These are phyloP conservation scores for Avahi laniger DNA, from an alignment of 2,797 vertebrate genomes.

Conservation along the genomic window DNA sequence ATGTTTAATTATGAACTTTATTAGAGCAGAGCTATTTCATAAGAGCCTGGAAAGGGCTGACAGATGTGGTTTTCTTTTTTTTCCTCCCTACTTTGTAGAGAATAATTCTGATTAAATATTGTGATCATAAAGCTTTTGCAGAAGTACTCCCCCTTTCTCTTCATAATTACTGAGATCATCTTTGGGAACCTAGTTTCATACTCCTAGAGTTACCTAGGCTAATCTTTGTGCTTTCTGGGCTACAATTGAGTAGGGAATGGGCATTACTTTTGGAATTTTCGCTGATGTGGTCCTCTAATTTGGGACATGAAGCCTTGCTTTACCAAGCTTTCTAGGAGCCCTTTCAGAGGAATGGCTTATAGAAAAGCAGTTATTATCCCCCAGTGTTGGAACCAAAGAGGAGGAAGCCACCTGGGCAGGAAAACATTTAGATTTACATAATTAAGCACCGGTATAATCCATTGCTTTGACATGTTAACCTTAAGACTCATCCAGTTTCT, in stretches of 20 bases:
- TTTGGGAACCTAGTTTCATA: neutral
- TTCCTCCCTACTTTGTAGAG: neutral
- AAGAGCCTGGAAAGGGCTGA: neutral
- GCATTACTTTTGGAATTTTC: neutral
- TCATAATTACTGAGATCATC: conserved; percentile 4
- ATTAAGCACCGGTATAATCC: neutral
- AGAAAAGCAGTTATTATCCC: neutral
- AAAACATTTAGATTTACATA: conserved; percentile 13
- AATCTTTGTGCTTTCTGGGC: neutral
- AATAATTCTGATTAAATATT: conserved; percentile 38
- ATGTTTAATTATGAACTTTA: conserved; percentile 30
- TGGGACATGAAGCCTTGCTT: neutral
- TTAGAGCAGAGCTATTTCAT: conserved; percentile 21
- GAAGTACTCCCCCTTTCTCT: neutral
- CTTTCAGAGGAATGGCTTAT: neutral
- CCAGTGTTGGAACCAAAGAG: neutral
- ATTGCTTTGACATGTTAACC: neutral
- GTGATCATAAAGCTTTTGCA: neutral
- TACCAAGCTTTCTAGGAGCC: neutral
- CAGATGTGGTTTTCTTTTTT: neutral
- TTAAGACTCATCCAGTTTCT: neutral
- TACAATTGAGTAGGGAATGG: neutral
- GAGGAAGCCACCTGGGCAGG: neutral
- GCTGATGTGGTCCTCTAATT: neutral
- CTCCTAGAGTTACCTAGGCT: neutral